Evolutionary conservation across 2,888 invertebrate species (phyloP).

Genomic region (Masnerella sp.): DNA sequence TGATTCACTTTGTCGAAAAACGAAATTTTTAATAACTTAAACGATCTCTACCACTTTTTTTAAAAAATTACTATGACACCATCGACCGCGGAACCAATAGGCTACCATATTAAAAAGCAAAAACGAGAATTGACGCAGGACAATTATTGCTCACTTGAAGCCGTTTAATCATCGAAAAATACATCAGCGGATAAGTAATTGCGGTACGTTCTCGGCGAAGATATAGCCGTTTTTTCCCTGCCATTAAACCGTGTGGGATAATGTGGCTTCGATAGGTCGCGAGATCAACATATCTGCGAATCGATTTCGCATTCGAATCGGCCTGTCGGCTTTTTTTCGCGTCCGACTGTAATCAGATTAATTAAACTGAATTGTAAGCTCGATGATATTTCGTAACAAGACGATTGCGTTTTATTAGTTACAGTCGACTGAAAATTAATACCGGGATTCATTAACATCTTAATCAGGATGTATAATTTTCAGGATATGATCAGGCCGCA

Average conservation of each 20-base stretch:
- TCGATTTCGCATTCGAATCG: conserved; percentile 4
- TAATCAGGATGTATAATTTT: conserved; percentile 50
- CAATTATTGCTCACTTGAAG: conserved; percentile 34
- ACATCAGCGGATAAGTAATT: conserved; percentile 18
- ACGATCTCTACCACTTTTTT: no score
- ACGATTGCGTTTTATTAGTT: conserved; percentile 16
- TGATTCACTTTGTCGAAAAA: no score
- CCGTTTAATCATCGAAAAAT: conserved; percentile 31
- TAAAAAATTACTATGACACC: conserved; percentile 42
- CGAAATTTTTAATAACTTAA: no score
- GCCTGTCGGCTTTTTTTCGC: neutral
- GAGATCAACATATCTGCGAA: conserved; percentile 1
- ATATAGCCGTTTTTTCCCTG: conserved; percentile 7
- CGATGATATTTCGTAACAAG: neutral
- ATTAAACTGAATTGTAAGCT: conserved; percentile 23
- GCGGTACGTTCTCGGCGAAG: conserved; percentile 22
- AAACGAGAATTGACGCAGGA: conserved; percentile 19
- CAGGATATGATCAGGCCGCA: conserved; percentile 37
- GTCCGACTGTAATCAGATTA: conserved; percentile 5
- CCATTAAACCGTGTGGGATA: conserved; percentile 37
- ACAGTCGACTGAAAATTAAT: conserved; percentile 19
- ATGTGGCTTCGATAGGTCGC: conserved; percentile 17
- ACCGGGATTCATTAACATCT: conserved; percentile 33
- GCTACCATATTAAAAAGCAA: conserved; percentile 17
- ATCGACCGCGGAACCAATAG: conserved; percentile 21